A percentile compares a stretch with the other conserved stretches of the same genome.
These are phyloP conservation scores for Disparrhopalites patrizii DNA, from an alignment of 2,888 invertebrate species.

Conservation along the genomic window DNA sequence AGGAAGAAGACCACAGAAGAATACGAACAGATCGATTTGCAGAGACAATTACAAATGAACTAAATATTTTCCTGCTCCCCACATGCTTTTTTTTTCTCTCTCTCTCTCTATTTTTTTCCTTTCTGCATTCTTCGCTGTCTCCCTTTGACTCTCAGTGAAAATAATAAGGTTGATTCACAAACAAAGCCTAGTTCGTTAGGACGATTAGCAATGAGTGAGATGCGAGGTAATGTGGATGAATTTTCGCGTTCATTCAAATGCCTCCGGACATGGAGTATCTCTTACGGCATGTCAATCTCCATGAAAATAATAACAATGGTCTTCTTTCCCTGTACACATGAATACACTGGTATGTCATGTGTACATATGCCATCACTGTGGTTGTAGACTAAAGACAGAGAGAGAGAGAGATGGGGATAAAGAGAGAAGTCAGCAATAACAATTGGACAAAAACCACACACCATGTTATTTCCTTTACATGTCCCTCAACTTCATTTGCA, in stretches of 20 bases:
- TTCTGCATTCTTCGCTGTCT: too few relatives aligned
- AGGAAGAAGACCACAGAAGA: neutral
- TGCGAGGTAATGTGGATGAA: neutral
- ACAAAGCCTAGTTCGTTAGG: slow-evolving; percentile 13
- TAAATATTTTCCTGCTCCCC: neutral
- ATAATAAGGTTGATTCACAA: slow-evolving; percentile 14
- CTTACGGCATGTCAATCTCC: slow-evolving; percentile 16
- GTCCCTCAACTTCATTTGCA: too few relatives aligned
- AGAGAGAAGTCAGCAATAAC: too few relatives aligned
- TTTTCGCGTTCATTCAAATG: slow-evolving; percentile 13
- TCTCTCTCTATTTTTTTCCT: neutral
- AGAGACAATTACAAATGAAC: slow-evolving; percentile 1
- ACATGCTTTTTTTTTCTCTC: neutral
- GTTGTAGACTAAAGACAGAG: too few relatives aligned
- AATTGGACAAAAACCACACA: too few relatives aligned
- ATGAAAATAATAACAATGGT: slow-evolving; percentile 9
- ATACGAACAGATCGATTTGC: slow-evolving; percentile 4
- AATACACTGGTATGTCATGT: too few relatives aligned
- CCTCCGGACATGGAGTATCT: slow-evolving; percentile 13
- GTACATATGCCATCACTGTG: too few relatives aligned
- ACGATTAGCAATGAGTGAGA: slow-evolving; percentile 3
- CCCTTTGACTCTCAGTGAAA: neutral
- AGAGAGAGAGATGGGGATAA: too few relatives aligned
- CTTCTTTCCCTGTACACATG: too few relatives aligned
- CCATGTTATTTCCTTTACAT: too few relatives aligned